Evolutionary conservation across 1,140 invertebrate genomes (phyloP), one percentile per base, ranked within the genome.

Genomic region (Venturia canescens): DNA sequence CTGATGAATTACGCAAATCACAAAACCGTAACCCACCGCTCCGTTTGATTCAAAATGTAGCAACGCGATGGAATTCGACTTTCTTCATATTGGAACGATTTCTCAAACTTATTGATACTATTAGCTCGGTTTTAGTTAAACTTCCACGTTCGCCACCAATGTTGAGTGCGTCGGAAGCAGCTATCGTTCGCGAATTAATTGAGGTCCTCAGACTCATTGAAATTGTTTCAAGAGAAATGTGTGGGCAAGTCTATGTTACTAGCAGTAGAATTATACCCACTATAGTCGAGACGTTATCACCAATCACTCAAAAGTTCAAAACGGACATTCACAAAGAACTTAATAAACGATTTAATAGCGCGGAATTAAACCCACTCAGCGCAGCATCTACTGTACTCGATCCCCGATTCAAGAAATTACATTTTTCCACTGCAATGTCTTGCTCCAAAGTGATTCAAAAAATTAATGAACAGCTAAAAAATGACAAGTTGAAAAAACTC

Each of bases 1-100:
- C 76, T 15, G 77, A 83, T 70, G 44, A 53, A 13, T 70, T 83
- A 15, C 70, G 80, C 63, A 72, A 81, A 66, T n/a, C 21, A 5
- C 48, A 78, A 34, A 29, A 29, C 1, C 3, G 13, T 27, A 4
- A 18, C 15, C n/a, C 80, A 15, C 16, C 74, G 21, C 16, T 83
- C 1, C 69, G 57, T 31, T 60, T 81, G 34, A 80, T 83, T 31
- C 82, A 81, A 60, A 63, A 53, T 34, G 77, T 80, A 15, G 0
- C 34, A n/a, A 84, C 83, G 0, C 50, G 79, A 34, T 84, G 83
- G 83, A 84, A 84, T 66, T 84, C 83, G 0, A 82, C 76, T 1
- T 84, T 60, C 23, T 74, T 60, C 23, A 84, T 82, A 81, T 4
- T 84, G 38, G 63, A 80, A 50, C 60, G 79, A 79, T 84, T 84